These are phyloP conservation scores for Varecia variegata DNA, from an alignment of 2,797 vertebrate species.

Conservation along the genomic window DNA sequence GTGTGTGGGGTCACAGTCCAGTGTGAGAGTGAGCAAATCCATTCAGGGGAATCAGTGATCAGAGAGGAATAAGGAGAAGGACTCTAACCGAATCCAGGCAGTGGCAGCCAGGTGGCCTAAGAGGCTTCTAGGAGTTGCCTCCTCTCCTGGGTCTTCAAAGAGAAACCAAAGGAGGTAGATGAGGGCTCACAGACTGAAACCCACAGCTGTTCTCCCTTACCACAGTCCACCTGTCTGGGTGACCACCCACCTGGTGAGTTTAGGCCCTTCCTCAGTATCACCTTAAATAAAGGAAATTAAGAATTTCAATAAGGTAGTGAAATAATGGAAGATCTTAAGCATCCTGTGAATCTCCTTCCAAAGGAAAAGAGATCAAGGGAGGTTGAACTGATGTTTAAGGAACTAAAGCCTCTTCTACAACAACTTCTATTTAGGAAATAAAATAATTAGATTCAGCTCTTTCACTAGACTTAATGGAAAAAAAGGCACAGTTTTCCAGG, in stretches of 20 bases:
- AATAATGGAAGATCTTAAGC: not conserved
- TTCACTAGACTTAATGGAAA: not conserved
- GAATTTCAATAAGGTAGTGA: not conserved
- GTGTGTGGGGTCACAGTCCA: not conserved
- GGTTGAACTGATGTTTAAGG: not conserved
- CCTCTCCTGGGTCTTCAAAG: not conserved
- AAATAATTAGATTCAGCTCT: not conserved
- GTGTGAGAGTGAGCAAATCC: not conserved
- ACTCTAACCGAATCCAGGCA: not conserved
- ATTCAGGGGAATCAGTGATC: not conserved
- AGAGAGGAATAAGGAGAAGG: not conserved
- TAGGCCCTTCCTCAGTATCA: not conserved
- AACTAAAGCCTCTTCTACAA: not conserved
- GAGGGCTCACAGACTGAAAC: not conserved
- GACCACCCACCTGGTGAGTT: not conserved
- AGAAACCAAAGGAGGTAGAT: not conserved
- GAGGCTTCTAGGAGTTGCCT: not conserved
- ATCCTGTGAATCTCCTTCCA: not conserved
- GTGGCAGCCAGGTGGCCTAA: not conserved
- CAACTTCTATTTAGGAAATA: constrained; percentile 15
- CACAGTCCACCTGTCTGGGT: not conserved
- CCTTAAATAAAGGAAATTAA: not conserved
- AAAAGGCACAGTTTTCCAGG: constrained; percentile 5
- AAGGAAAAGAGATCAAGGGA: not conserved
- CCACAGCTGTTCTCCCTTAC: not conserved